Percentiles rank a stretch among this genome's conserved stretches.
These are phyloP conservation scores for Hypolimnas misippus DNA, from an alignment of 2,888 invertebrate genomes.

Conservation along the genomic window DNA sequence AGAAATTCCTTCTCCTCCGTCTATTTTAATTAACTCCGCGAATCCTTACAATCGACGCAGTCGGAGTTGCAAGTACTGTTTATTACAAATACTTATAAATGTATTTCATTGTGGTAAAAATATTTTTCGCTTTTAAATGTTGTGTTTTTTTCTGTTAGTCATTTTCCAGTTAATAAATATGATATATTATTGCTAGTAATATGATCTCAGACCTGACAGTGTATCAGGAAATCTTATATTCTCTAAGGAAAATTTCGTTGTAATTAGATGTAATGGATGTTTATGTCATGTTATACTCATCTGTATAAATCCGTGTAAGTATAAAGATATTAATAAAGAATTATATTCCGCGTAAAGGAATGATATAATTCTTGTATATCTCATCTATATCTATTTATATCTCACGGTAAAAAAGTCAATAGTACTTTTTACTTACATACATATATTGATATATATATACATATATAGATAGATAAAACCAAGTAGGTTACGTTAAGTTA, in stretches of 20 bases:
- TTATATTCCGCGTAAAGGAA: too few relatives aligned
- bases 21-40: not conserved
- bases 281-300: not conserved
- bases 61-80: too few relatives aligned
- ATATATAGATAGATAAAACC: too few relatives aligned
- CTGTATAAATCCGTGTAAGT: not conserved
- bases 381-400: too few relatives aligned
- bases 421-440: too few relatives aligned
- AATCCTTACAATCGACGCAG: not conserved
- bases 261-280: constrained; percentile 9
- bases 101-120: not conserved
- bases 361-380: too few relatives aligned
- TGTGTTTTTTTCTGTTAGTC: constrained; percentile 6
- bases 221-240: constrained; percentile 24
- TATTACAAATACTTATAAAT: not conserved
- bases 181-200: constrained; percentile 22
- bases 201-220: constrained; percentile 24
- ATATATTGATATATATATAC: too few relatives aligned
- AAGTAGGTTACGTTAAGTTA: too few relatives aligned
- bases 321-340: not conserved
- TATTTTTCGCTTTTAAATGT: not conserved
- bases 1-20: too few relatives aligned
- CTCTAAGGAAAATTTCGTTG: constrained; percentile 10
- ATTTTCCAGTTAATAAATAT: constrained; percentile 27
- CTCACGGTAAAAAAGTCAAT: too few relatives aligned